A percentile compares a stretch with the other conserved stretches of the same genome.
These are phyloP conservation scores for Sphenopsis melanotis DNA, from an alignment of 2,797 vertebrate genomes.

Conservation along the genomic window DNA sequence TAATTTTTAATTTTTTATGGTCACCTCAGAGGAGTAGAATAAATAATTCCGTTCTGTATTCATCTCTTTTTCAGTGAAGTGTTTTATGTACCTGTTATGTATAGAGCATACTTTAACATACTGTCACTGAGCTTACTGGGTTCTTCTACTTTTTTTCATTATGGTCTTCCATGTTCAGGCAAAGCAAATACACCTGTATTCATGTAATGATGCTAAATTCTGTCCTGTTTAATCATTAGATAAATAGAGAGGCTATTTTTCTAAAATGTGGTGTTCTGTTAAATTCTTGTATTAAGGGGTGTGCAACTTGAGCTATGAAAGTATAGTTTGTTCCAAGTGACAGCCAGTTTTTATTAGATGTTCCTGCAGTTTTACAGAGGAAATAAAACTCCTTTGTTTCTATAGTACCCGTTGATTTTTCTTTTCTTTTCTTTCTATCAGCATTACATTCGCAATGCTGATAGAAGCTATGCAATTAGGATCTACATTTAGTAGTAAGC, in stretches of 20 bases:
- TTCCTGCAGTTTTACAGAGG: constrained; percentile 27
- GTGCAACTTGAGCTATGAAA: background rate
- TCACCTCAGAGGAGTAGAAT: background rate
- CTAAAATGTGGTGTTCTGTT: background rate
- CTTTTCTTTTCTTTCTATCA: too few species aligned
- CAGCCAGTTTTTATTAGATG: background rate
- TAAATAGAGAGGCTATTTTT: background rate
- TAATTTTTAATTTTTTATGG: background rate
- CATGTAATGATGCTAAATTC: background rate
- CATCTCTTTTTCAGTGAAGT: background rate
- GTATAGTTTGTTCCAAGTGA: constrained; percentile 3
- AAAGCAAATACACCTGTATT: background rate
- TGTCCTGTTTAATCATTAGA: background rate
- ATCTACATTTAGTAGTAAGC: constrained; percentile 37
- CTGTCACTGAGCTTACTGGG: background rate
- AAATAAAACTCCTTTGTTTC: constrained; percentile 65
- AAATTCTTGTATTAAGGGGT: background rate
- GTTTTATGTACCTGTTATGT: background rate
- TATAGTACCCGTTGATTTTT: constrained; percentile 65
- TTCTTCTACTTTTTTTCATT: background rate
- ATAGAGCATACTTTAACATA: background rate
- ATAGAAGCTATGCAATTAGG: constrained; percentile 54
- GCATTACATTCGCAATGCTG: constrained; percentile 55
- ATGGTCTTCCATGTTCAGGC: background rate
- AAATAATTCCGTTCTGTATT: background rate